Evolutionary conservation across 1,140 invertebrate genomes (phyloP), one percentile per base, ranked within the genome.

Genomic region (Camponotus floridanus): DNA sequence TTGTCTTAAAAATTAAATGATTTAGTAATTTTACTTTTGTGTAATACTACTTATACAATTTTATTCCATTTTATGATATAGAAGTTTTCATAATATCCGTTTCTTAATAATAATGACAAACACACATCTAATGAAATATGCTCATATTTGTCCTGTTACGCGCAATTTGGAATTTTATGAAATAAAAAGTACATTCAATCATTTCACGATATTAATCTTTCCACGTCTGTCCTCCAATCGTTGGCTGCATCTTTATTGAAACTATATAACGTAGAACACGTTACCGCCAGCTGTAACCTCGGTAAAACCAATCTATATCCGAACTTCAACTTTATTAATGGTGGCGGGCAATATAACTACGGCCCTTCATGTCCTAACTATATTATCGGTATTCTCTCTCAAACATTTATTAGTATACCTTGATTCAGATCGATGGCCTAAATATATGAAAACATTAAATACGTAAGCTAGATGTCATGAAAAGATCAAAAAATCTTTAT

Each of bases 301-400:
- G 70, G 86, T 86, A 90, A 86, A 87, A 65, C 84, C 86, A 86
- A 83, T 92, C 88, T 88, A 93, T 94, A 92, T 90, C 90, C 83
- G 92, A 92, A 91, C 92, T 93, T 93, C 87, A 92, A 86, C 85
- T 87, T 93, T 94, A 94, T 94, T 94, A 94, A 94, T 94, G 91
- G 91, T 90, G 84, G 87, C 71, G 76, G 86, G 92, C 92, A 92
- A 94, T 94, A 94, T 93, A 93, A 93, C 91, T 85, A 91, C 81
- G 90, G 88, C 88, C 76, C 87, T 88, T 90, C 87, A 86, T 84
- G 81, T 91, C 87, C 73, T 92, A 91, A 93, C 90, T 89, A 76
- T 90, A 91, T 93, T 94, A 92, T 85, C 18, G 55, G 85, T 88
- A 26, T 79, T 83, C 65, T 80, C 78, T 88, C 73, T 48, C 33